Evolutionary conservation across 2,113 vertebrate genomes (phyloP), one percentile per base, ranked within the genome.

Genomic region (Rhinolophus ferrumequinum): DNA sequence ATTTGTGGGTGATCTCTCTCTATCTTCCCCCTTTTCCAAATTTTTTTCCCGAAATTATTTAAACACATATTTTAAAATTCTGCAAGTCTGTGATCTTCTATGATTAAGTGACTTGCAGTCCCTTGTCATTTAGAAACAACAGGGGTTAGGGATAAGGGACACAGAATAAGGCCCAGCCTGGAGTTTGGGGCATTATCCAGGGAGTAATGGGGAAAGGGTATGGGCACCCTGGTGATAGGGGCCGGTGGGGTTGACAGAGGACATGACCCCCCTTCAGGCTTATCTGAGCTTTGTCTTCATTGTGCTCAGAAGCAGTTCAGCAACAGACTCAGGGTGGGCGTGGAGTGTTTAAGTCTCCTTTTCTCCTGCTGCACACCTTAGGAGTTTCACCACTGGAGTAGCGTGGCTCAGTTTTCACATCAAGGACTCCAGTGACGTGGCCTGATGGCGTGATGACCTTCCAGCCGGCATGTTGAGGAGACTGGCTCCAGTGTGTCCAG

Each of bases 181-280:
- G 70, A 88, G 16, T n/a, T 41, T 4, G 50, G 54, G 54, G 16
- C 8, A 1, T 62, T 26, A 4, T 26, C 30, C 21, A 73, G 50
- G n/a, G 60, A 72, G 52, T 41, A 22, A 41, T 5, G 5, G 33
- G 35, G 35, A 5, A 30, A 15, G 13, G 64, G 19, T 28, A 18
- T 7, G 54, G 24, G 21, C 54, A 4, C 41, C 10, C 6, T 52
- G 54, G n/a, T 66, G 67, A 97, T 62, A 44, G 52, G 15, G 64
- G 24, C 64, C 11, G 11, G n/a, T 0, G 9, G 28, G n/a, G 16
- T 15, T 5, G 15, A 62, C 50, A 6, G 67, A 4, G 81, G 35
- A 11, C 14, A 0, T 1, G 10, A 19, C 22, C 11, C 2, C 2
- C 33, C 28, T 47, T 21, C 12, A 9, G 38, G 24, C 22, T 10